Base-by-base conservation (phyloP, 2,888 invertebrate genomes). In the Heteromyza rotundicornis region DNA sequence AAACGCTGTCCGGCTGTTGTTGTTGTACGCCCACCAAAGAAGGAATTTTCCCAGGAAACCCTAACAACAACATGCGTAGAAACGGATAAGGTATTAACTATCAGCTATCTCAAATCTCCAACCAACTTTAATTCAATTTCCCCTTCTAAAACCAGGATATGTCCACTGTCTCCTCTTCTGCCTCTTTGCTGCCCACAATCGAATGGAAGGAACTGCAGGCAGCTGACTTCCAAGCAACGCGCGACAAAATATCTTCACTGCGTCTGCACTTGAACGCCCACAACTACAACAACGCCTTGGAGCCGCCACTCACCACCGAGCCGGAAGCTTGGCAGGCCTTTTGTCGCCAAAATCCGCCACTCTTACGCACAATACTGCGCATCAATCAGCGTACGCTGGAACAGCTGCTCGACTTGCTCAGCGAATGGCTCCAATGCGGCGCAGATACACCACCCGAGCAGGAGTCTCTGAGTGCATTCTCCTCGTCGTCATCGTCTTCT, bases 201-300 rank as follows among this genome's bases (percentile, higher is more conserved):
- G 81, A 83, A 63, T 84, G 84, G 83, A 77, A 79, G 24, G 63
- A 70, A 12, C 66, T 65, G 0, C 83, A 84, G 62, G 68, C 72
- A 1, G 63, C 68, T 2, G 75, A 75, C 59, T 83, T 84, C 56
- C 63, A 69, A n/a, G 60, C 60, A 2, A 64, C 76, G 16, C 75
- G 77, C 55, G 64, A 68, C 2, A 67, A 72, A 57, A 70, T 80
- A 3, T 35, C 59, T 8, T 17, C 53, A 2, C 24, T 77, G 14
- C 77, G 80, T 3, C 49, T 53, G 14, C 65, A 73, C n/a, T 53
- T 75, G 53, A 23, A 60, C 3, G 59, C 56, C 1, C 62, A 71
- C 2, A 62, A 66, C 7, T 72, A 71, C 19, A 64, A 70, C 14
- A 70, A 71, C 14, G 60, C 50, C 1, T 56, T 62, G 8, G 72